A percentile compares a stretch with the other conserved stretches of the same genome.
These are phyloP conservation scores for Salpingus planirostris DNA, from an alignment of 2,888 invertebrate genomes.

Conservation along the genomic window DNA sequence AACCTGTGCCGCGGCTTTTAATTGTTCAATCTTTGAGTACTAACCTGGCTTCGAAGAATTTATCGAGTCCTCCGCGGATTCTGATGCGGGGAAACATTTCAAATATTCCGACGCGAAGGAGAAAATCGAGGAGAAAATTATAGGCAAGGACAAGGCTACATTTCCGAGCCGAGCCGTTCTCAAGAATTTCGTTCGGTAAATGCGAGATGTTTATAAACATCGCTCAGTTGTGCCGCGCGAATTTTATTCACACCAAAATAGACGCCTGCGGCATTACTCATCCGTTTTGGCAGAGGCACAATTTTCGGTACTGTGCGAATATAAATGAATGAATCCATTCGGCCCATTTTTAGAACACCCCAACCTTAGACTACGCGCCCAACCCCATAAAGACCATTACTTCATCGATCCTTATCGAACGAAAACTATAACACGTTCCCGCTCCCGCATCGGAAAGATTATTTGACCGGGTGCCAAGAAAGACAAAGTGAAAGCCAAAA, in stretches of 20 bases:
- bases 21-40: conserved; percentile 11
- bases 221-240: conserved; percentile 3
- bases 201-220: conserved; percentile 12
- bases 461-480: too few relatives aligned
- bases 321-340: conserved; percentile 6
- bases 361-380: too few relatives aligned
- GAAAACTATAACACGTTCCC: too few relatives aligned
- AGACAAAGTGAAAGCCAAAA: too few relatives aligned
- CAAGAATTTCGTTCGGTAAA: conserved; percentile 11
- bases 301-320: conserved; percentile 1
- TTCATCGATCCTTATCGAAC: too few relatives aligned
- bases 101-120: conserved; percentile 11
- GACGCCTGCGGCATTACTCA: conserved; percentile 1
- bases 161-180: too few relatives aligned
- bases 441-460: too few relatives aligned
- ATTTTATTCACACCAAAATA: conserved; percentile 3
- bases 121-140: conserved; percentile 12
- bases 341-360: conserved; percentile 3
- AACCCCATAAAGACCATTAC: too few relatives aligned
- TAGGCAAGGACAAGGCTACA: conserved; percentile 13
- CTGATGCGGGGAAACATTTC: conserved; percentile 9
- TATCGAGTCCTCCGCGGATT: conserved; percentile 10
- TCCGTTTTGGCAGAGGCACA: conserved; percentile 1
- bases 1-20: conserved; percentile 10
- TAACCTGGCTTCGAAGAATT: conserved; percentile 9